Evolutionary conservation across 2,797 vertebrate species (phyloP).

Genomic region (Agapornis canus): DNA sequence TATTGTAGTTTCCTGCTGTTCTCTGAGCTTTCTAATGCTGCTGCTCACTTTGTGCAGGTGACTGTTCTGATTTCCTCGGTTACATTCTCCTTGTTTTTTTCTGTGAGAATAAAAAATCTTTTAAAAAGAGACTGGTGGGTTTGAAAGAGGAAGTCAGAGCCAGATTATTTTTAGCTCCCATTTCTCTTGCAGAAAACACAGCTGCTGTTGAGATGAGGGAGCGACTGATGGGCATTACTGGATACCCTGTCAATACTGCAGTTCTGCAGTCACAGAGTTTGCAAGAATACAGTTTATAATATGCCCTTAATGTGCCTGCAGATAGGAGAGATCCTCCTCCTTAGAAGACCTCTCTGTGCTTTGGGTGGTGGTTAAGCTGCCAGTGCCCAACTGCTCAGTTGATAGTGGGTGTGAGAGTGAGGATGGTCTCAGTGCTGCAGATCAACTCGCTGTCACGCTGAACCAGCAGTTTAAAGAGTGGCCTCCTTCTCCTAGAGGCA

Average conservation of each 20-base stretch:
- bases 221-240: not conserved
- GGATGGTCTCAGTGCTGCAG: not conserved
- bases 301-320: not conserved
- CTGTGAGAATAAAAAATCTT: constrained; percentile 1
- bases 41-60: not conserved
- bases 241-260: not conserved
- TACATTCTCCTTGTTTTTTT: not conserved
- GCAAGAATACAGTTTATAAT: not conserved
- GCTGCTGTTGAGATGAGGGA: constrained; percentile 47
- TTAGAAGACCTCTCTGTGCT: not conserved
- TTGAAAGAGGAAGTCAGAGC: constrained; percentile 55
- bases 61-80: not conserved
- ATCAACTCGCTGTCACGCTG: not conserved
- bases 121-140: not conserved
- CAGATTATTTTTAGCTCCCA: constrained; percentile 51
- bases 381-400: not conserved
- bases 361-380: not conserved
- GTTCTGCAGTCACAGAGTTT: not conserved
- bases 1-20: not conserved
- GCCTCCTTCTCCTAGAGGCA: not conserved
- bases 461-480: not conserved
- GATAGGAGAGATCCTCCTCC: not conserved
- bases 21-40: not conserved
- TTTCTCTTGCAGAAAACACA: constrained; percentile 54
- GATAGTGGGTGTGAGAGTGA: not conserved